Percentiles rank a stretch among this genome's conserved stretches.
Conservation (phyloP, 1,140 invertebrate species). For the Brachionus manjavacas region DNA sequence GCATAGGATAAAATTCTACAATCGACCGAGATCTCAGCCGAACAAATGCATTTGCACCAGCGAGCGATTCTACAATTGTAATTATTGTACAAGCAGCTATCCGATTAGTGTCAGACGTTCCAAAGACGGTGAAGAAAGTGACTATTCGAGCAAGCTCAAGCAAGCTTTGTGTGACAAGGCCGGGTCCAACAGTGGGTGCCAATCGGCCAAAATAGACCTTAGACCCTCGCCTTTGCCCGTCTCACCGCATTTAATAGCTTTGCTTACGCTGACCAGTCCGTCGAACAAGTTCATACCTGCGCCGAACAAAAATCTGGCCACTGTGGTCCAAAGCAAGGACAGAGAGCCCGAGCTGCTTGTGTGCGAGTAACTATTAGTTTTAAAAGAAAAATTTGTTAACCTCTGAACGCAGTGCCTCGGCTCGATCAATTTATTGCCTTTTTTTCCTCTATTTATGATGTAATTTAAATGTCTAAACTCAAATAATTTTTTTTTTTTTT, state of each 20-base stretch:
- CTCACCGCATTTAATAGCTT: conserved; percentile 9
- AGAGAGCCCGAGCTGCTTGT: background rate
- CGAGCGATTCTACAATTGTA: conserved; percentile 1
- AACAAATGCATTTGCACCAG: conserved; percentile 16
- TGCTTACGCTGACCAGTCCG: background rate
- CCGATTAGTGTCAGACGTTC: conserved; percentile 24
- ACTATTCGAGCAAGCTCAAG: background rate
- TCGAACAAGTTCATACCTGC: conserved; percentile 13
- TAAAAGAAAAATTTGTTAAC: background rate
- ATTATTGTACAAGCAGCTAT: conserved; percentile 20
- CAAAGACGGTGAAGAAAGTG: conserved; percentile 3
- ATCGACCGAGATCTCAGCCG: background rate
- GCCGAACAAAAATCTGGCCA: background rate
- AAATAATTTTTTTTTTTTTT: background rate
- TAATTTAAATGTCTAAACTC: background rate
- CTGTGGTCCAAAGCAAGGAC: background rate
- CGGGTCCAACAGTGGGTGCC: background rate
- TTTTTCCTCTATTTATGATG: background rate
- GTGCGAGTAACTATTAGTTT: background rate
- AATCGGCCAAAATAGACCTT: background rate
- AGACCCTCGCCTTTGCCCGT: background rate
- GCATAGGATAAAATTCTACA: background rate
- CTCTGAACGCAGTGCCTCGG: background rate
- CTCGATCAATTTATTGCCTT: background rate
- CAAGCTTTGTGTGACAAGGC: background rate